Evolutionary conservation across 2,888 invertebrate genomes (phyloP).

Genomic region (Aphrophora alni): DNA sequence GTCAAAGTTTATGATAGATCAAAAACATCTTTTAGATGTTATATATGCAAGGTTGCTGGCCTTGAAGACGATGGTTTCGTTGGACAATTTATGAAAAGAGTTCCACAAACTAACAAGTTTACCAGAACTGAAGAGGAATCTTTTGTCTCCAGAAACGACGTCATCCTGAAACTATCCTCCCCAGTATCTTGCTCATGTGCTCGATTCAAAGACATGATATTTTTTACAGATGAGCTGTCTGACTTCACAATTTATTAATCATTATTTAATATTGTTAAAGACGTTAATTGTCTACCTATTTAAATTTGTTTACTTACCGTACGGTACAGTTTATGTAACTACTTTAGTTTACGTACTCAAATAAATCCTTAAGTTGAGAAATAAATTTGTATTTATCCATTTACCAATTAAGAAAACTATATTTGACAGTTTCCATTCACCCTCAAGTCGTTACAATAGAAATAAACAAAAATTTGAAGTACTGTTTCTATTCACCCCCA

Average conservation of each 20-base stretch:
- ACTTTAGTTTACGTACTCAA: slow-evolving; percentile 23
- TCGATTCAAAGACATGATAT: slow-evolving; percentile 39
- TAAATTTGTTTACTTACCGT: slow-evolving; percentile 25
- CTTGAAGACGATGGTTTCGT: slow-evolving; percentile 33
- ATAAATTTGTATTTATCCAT: slow-evolving; percentile 29
- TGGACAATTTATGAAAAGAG: slow-evolving; percentile 32
- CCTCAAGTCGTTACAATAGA: slow-evolving; percentile 29
- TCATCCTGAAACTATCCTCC: slow-evolving; percentile 36
- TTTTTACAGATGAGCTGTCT: slow-evolving; percentile 41
- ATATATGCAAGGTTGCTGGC: slow-evolving; percentile 24
- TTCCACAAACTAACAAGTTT: slow-evolving; percentile 32
- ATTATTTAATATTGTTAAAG: slow-evolving; percentile 23
- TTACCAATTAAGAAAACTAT: slow-evolving; percentile 19
- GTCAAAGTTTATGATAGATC: slow-evolving; percentile 26
- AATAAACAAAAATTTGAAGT: slow-evolving; percentile 24
- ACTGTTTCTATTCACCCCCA: slow-evolving; percentile 34
- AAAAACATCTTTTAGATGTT: slow-evolving; percentile 31
- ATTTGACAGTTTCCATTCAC: slow-evolving; percentile 29
- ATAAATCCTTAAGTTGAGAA: slow-evolving; percentile 34
- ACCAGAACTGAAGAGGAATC: slow-evolving; percentile 31
- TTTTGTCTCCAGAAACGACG: slow-evolving; percentile 26
- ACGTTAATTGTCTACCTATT: slow-evolving; percentile 18
- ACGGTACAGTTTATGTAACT: slow-evolving; percentile 31
- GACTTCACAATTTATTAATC: slow-evolving; percentile 37
- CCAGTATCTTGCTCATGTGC: slow-evolving; percentile 36